These are phyloP conservation scores for Campoplex nolae DNA, from an alignment of 2,888 invertebrate species.

Conservation along the genomic window DNA sequence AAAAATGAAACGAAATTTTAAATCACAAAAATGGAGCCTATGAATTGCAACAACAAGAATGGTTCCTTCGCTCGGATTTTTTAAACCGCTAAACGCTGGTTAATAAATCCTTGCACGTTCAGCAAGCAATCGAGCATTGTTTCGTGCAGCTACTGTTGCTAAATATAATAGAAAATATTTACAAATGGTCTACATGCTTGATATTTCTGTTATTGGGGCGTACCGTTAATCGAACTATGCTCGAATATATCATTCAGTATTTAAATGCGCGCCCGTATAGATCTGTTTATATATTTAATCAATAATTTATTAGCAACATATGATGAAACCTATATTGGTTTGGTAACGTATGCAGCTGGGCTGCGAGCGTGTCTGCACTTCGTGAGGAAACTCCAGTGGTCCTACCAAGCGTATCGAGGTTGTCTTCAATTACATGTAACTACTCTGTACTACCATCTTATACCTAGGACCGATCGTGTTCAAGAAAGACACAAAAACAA, in stretches of 20 bases:
- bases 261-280: not conserved
- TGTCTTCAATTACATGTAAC: conserved; percentile 67
- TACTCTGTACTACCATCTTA: conserved; percentile 53
- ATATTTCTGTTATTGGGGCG: conserved; percentile 21
- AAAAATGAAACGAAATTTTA: not conserved
- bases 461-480: conserved; percentile 65
- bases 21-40: not conserved
- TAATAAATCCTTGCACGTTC: not conserved
- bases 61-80: not conserved
- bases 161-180: conserved; percentile 26
- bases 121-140: not conserved
- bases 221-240: conserved; percentile 46
- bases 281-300: conserved; percentile 25
- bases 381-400: conserved; percentile 60
- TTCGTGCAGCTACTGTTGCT: conserved; percentile 36
- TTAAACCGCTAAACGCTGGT: not conserved
- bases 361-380: conserved; percentile 52
- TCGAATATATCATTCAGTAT: conserved; percentile 44
- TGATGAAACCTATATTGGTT: conserved; percentile 54
- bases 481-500: conserved; percentile 31
- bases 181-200: not conserved
- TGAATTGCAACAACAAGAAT: not conserved
- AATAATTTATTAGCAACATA: conserved; percentile 62
- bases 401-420: conserved; percentile 53
- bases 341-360: conserved; percentile 37